Conservation (phyloP, 2,797 vertebrate genomes). For the Bucorvus abyssinicus region DNA sequence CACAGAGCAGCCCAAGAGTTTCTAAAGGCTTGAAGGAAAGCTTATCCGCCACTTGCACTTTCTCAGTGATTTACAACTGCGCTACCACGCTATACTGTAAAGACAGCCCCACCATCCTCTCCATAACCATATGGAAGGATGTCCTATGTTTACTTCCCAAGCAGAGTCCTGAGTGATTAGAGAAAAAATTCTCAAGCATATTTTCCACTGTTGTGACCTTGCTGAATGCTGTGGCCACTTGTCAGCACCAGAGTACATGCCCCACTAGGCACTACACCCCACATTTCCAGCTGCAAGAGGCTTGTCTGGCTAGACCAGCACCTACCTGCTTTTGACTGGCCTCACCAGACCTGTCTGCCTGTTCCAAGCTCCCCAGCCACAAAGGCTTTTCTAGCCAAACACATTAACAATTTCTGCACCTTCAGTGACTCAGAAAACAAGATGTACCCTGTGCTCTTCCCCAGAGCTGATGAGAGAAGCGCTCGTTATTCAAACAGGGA, state of each 20-base stretch:
- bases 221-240: neutral
- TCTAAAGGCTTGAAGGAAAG: neutral
- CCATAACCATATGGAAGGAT: neutral
- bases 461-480: neutral
- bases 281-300: neutral
- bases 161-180: neutral
- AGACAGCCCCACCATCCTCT: rapidly evolving
- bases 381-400: neutral
- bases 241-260: neutral
- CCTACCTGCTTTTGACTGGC: neutral
- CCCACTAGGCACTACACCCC: neutral
- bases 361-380: neutral
- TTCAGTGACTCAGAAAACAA: neutral
- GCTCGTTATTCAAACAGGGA: neutral
- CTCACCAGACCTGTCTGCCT: neutral
- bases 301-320: neutral
- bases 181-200: neutral
- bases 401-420: neutral
- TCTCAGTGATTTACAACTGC: neutral
- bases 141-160: neutral
- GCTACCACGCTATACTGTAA: neutral
- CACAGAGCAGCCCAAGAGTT: neutral
- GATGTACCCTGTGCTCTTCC: neutral
- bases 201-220: neutral
- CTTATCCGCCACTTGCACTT: neutral